These are phyloP conservation scores for Chaenodraco wilsoni DNA, from an alignment of 2,797 vertebrate species.

Conservation along the genomic window DNA sequence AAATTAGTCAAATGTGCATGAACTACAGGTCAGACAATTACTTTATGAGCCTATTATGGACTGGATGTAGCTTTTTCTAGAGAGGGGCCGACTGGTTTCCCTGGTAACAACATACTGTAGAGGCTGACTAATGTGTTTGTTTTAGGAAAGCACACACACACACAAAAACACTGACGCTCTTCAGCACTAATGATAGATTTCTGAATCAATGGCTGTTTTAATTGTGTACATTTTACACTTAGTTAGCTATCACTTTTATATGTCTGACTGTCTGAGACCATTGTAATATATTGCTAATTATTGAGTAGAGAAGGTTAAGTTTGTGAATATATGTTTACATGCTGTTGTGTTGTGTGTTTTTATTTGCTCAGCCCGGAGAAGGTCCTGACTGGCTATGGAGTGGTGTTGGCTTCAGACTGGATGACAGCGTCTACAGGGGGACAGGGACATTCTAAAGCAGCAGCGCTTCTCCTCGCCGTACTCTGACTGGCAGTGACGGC, in stretches of 20 bases:
- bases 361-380: conserved; percentile 42
- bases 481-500: conserved; percentile 55
- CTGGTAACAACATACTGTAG: conserved; percentile 33
- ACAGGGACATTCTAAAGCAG: conserved; percentile 61
- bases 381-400: conserved; percentile 80
- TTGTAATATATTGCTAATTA: neutral
- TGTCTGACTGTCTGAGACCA: neutral
- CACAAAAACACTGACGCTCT: neutral
- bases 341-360: conserved; percentile 20
- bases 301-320: too few species aligned
- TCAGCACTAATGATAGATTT: neutral
- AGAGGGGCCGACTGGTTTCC: conserved; percentile 32
- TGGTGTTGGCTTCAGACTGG: conserved; percentile 84
- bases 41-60: conserved; percentile 2
- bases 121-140: conserved; percentile 33
- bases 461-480: conserved; percentile 36
- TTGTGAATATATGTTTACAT: neutral
- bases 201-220: neutral
- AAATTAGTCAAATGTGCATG: neutral
- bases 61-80: conserved; percentile 19
- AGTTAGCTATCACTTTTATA: neutral
- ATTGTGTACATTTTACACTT: neutral
- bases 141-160: neutral
- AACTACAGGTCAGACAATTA: neutral
- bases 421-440: conserved; percentile 80